A percentile compares a stretch with the other conserved stretches of the same genome.
phyloP scores from a whole-genome alignment of 2,113 vertebrate species.

The Cygnus buccinator region DNA sequence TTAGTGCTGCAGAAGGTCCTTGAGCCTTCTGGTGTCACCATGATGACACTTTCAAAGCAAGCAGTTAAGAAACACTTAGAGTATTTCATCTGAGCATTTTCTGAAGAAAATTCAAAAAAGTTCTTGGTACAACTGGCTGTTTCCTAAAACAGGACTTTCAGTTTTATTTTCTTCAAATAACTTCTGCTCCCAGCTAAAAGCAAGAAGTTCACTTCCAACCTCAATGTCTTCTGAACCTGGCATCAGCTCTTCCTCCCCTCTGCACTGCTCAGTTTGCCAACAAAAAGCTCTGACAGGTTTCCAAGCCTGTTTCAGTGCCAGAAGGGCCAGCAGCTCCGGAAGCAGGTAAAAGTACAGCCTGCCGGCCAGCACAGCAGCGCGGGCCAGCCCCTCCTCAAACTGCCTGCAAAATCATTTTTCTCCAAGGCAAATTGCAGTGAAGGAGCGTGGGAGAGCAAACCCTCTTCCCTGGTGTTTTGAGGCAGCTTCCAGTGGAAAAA shows the following conservation, averaged over 20 bases:
- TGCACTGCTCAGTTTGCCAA: background rate
- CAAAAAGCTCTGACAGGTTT: background rate
- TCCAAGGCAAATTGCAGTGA: background rate
- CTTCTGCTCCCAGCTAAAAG: background rate
- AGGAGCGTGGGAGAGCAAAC: background rate
- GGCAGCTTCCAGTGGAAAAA: constrained; percentile 10
- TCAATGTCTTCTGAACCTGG: too few species aligned
- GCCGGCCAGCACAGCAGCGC: too few species aligned
- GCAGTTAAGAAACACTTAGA: background rate
- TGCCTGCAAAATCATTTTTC: background rate
- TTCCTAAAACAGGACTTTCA: background rate
- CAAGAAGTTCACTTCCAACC: background rate
- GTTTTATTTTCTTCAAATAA: background rate
- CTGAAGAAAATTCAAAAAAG: background rate
- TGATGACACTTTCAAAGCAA: background rate
- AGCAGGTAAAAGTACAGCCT: too few species aligned
- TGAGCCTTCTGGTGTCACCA: background rate
- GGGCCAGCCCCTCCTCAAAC: background rate
- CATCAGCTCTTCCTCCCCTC: background rate
- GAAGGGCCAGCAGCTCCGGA: background rate
- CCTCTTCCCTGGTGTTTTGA: background rate
- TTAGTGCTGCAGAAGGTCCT: background rate
- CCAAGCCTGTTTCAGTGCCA: background rate
- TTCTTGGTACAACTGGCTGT: too few species aligned
- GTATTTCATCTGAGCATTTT: background rate